Evolutionary conservation across 2,888 invertebrate genomes (phyloP), one percentile per base, ranked within the genome.

Genomic region (Antheraea assamensis): DNA sequence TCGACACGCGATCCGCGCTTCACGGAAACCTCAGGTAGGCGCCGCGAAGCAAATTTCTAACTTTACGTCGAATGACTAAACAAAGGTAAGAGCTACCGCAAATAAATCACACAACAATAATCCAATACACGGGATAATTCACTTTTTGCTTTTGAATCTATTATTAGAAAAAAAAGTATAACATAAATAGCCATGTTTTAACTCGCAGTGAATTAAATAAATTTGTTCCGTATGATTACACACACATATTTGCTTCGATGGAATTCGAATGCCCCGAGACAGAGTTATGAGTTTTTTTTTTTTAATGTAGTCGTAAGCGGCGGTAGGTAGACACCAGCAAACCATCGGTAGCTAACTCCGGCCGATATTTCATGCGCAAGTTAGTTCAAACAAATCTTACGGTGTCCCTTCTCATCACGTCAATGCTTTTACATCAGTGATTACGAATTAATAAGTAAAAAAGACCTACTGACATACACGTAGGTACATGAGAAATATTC

Each of bases 321-420:
- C 93, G 94, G 94, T 93, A 94, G 93, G 94, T 93, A 91, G 83
- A 83, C n/a, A n/a, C 89, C 92, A 94, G 93, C 94, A 86, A 94
- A 92, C 93, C 92, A 94, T 90, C 94, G 92, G 94, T 93, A 94
- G 94, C 94, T 89, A 90, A 87, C 87, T 91, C 89, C 86, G 82
- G 82, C 79, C 86, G 85, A 87, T 86, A 89, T 91, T 92, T 91
- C 91, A 90, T 93, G 92, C 92, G 92, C 91, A 91, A 90, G 90
- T 92, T 92, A 90, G 92, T 91, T 94, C 90, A 92, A 94, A 94
- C 93, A 94, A 94, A 94, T 94, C 93, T 92, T 94, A 93, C 91
- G 92, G 89, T 92, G 94, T 93, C 93, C 84, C 87, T 86, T 88
- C 85, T 77, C 72, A 91, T 94, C 85, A 85, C 79, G 84, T 94